Evolutionary conservation across 1,140 invertebrate species (phyloP), one percentile per base, ranked within the genome.

Genomic region (Apocrypta bakeri): DNA sequence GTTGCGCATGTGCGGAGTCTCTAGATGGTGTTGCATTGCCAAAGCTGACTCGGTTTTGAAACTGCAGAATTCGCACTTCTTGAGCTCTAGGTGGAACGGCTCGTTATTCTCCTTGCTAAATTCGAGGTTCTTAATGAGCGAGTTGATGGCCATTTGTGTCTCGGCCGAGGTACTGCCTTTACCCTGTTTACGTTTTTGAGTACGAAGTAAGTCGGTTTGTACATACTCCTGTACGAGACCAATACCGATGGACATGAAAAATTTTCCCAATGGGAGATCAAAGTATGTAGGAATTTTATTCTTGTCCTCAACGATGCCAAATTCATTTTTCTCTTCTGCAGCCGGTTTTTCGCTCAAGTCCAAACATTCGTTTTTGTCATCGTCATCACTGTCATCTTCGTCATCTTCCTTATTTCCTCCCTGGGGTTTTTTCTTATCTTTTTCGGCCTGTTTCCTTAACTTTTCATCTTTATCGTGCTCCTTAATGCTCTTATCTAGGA

Each of bases 221-320:
- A 98, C 98, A 90, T 95, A 97, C 90, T 99, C 97, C 90, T 98
- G 97, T 1, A 98, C 97, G 80, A 98, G 93, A 90, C 96, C 97
- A 73, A 97, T 93, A 11, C 98, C 98, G 84, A 99, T 96, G 87
- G 98, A 97, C 90, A 97, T 96, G 85, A 99, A 97, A 89, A 99
- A 98, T 89, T 97, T 97, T 3, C 98, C 97, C 64, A 98, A 90
- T 3, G 97, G 95, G 89, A 96, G 95, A 84, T 97, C 95, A 90
- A 98, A 98, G 89, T 97, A 97, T 66, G 93, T 94, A 83, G 84
- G 63, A 74, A 88, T 79, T 88, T 89, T 88, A 64, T 88, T 88
- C 78, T 86, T 88, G 37, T 90, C 88, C 12, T 93, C 93, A 14
- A 84, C 78, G 8, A 82, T 81, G 12, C 83, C 56, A 31, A 87